phyloP scores from a whole-genome alignment of 2,888 invertebrate species.

The Alsophila aescularia region DNA sequence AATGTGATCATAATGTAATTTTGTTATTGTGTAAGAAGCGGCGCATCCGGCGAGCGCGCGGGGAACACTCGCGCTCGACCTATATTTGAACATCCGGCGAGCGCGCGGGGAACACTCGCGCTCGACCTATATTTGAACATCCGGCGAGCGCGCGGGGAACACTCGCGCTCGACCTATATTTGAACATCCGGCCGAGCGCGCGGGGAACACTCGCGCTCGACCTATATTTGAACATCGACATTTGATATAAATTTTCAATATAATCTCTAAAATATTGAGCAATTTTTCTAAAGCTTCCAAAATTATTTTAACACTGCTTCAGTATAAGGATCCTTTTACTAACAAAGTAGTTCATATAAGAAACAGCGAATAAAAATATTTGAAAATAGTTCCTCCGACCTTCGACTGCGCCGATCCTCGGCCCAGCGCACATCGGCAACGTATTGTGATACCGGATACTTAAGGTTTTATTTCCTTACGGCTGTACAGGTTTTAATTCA shows the following conservation, averaged over 20 bases:
- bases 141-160: neutral
- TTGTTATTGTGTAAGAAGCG: constrained; percentile 10
- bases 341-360: neutral
- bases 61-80: too few species aligned
- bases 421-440: constrained; percentile 3
- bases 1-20: constrained; percentile 19
- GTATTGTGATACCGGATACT: constrained; percentile 12
- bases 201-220: neutral
- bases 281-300: constrained; percentile 5
- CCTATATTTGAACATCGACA: constrained; percentile 15
- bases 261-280: constrained; percentile 10
- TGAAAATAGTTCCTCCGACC: too few species aligned
- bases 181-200: neutral
- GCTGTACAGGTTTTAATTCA: neutral
- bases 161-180: too few species aligned
- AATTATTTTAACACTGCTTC: neutral
- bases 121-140: too few species aligned
- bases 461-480: neutral
- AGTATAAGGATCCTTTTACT: neutral
- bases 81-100: neutral
- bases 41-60: neutral
- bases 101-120: too few species aligned
- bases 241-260: constrained; percentile 12
- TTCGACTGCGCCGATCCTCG: too few species aligned
- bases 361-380: neutral